phyloP scores from a whole-genome alignment of 2,888 invertebrate genomes.

The Gymnocheta viridis region DNA sequence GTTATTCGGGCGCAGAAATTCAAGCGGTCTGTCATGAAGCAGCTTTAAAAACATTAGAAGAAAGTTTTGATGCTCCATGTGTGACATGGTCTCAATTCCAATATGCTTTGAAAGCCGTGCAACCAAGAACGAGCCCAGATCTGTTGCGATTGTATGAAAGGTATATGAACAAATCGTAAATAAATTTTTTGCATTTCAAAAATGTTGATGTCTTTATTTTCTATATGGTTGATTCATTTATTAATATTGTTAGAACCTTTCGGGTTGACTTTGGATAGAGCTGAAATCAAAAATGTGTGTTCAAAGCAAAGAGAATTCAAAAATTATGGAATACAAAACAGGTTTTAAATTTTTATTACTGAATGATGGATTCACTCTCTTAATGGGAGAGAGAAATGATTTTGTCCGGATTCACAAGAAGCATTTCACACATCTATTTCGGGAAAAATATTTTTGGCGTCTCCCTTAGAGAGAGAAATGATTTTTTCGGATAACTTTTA shows the following conservation, averaged over 20 bases:
- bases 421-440: too few species aligned
- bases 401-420: too few species aligned
- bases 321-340: background rate
- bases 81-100: slow-evolving; percentile 89
- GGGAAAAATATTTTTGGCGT: too few species aligned
- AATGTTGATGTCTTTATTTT: background rate
- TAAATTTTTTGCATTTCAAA: background rate
- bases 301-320: too few species aligned
- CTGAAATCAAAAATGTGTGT: background rate
- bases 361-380: too few species aligned
- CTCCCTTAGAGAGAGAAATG: too few species aligned
- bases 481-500: too few species aligned
- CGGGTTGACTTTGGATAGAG: background rate
- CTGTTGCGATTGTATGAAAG: slow-evolving; percentile 89
- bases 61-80: slow-evolving; percentile 85
- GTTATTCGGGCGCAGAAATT: slow-evolving; percentile 97
- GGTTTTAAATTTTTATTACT: too few species aligned
- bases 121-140: slow-evolving; percentile 89
- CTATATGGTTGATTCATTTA: background rate
- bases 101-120: slow-evolving; percentile 87
- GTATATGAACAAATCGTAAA: slow-evolving; percentile 82
- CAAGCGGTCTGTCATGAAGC: slow-evolving; percentile 96
- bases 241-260: background rate
- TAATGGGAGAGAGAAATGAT: too few species aligned
- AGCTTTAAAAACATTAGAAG: slow-evolving; percentile 91